Evolutionary conservation across 2,797 vertebrate species (phyloP).

Genomic region (Sarcoramphus papa): DNA sequence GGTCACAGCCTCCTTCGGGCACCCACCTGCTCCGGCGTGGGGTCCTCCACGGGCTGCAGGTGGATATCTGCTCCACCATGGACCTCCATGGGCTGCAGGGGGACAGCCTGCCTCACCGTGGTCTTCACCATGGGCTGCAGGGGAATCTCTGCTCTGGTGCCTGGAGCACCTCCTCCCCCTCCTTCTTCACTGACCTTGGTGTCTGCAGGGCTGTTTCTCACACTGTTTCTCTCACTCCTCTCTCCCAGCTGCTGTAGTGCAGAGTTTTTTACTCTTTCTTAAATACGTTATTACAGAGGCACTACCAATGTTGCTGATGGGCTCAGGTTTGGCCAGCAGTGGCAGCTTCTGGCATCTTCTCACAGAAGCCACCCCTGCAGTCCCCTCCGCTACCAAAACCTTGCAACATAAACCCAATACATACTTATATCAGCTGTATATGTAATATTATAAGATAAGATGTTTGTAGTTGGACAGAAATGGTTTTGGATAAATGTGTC

Average conservation of each 20-base stretch:
- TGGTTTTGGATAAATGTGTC: background rate
- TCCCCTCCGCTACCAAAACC: accelerated
- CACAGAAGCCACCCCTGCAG: background rate
- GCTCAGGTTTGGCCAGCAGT: background rate
- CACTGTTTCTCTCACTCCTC: background rate
- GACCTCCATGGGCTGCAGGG: background rate
- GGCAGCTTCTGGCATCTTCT: background rate
- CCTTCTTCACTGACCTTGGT: background rate
- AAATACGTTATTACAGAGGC: background rate
- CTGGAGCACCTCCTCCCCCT: background rate
- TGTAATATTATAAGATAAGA: background rate
- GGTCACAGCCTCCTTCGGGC: background rate
- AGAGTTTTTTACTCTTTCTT: background rate
- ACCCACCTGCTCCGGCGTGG: accelerated
- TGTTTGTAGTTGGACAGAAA: background rate
- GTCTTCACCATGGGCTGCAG: accelerated
- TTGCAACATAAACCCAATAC: background rate
- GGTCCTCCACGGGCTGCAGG: background rate
- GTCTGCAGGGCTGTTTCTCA: background rate
- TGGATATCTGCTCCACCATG: background rate
- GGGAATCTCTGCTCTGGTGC: accelerated
- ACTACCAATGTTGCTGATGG: accelerated
- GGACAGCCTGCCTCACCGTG: background rate
- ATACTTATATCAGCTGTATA: background rate
- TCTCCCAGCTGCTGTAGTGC: background rate